Percentiles rank a stretch among this genome's conserved stretches.
Conservation (phyloP, 2,888 invertebrate genomes). For the Danaus chrysippus region DNA sequence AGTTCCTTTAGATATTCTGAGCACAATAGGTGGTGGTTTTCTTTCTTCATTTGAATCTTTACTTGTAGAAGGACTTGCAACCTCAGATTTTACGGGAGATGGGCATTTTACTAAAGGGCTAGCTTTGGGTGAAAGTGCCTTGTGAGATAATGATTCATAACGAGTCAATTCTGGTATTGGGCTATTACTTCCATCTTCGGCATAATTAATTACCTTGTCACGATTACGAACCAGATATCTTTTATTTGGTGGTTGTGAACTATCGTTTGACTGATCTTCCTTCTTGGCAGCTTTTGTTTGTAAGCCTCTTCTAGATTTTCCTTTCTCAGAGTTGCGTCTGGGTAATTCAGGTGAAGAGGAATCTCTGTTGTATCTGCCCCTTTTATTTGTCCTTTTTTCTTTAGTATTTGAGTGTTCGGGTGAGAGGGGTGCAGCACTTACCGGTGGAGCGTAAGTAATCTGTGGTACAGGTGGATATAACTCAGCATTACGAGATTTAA, state of each 20-base stretch:
- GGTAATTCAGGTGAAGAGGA: constrained; percentile 74
- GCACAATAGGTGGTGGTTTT: constrained; percentile 89
- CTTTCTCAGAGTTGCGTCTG: constrained; percentile 65
- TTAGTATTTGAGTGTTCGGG: constrained; percentile 68
- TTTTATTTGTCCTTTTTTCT: constrained; percentile 63
- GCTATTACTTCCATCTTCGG: constrained; percentile 80
- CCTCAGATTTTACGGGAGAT: constrained; percentile 56
- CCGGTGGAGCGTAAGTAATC: constrained; percentile 73
- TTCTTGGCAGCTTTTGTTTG: constrained; percentile 70
- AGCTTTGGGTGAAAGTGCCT: constrained; percentile 66
- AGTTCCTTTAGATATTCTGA: constrained; percentile 90
- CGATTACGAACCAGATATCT: constrained; percentile 77
- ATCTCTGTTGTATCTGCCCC: constrained; percentile 65
- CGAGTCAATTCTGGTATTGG: constrained; percentile 70
- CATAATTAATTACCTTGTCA: constrained; percentile 81
- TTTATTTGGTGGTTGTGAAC: constrained; percentile 72
- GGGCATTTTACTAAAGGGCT: constrained; percentile 67
- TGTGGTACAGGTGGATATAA: constrained; percentile 77
- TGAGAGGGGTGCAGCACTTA: constrained; percentile 65
- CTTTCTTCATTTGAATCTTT: constrained; percentile 70
- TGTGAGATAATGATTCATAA: constrained; percentile 59
- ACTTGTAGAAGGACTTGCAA: constrained; percentile 69
- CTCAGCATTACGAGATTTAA: constrained; percentile 89
- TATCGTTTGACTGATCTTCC: constrained; percentile 59
- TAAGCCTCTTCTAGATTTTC: constrained; percentile 62